Evolutionary conservation across 2,113 vertebrate species (phyloP).

Genomic region (Arvicanthis niloticus): DNA sequence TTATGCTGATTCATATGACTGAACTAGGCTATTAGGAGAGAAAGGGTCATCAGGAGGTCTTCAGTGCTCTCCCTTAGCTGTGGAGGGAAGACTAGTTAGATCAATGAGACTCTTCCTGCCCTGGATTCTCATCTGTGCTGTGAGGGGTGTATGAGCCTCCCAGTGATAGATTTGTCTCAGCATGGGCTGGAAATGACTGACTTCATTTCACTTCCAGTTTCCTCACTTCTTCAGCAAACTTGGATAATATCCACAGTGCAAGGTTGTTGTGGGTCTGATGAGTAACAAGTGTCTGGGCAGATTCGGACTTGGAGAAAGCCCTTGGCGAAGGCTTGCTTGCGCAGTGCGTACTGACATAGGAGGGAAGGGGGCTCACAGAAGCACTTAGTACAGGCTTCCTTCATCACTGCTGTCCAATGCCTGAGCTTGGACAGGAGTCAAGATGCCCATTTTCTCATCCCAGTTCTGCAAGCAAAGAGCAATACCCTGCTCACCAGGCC

Average conservation of each 20-base stretch:
- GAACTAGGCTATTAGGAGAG: not conserved
- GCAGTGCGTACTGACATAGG: not conserved
- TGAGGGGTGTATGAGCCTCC: not conserved
- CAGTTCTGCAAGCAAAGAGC: not conserved
- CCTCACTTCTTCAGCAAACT: not conserved
- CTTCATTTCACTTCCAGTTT: not conserved
- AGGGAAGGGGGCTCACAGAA: not conserved
- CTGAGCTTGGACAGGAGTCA: not conserved
- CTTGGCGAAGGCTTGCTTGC: not conserved
- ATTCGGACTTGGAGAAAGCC: not conserved
- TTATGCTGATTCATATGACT: not conserved
- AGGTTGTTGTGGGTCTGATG: not conserved
- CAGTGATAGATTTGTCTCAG: not conserved
- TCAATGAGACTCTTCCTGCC: not conserved
- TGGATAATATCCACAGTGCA: not conserved
- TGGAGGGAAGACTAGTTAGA: not conserved
- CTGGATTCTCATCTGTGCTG: not conserved
- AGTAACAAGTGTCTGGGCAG: not conserved
- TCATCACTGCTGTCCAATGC: not conserved
- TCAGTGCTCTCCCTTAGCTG: not conserved
- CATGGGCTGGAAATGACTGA: not conserved
- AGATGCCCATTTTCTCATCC: not conserved
- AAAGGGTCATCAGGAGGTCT: not conserved
- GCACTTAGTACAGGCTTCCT: not conserved
- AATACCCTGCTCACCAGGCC: not conserved